phyloP scores from a whole-genome alignment of 2,797 vertebrate genomes.

The Hylomyscus alleni region DNA sequence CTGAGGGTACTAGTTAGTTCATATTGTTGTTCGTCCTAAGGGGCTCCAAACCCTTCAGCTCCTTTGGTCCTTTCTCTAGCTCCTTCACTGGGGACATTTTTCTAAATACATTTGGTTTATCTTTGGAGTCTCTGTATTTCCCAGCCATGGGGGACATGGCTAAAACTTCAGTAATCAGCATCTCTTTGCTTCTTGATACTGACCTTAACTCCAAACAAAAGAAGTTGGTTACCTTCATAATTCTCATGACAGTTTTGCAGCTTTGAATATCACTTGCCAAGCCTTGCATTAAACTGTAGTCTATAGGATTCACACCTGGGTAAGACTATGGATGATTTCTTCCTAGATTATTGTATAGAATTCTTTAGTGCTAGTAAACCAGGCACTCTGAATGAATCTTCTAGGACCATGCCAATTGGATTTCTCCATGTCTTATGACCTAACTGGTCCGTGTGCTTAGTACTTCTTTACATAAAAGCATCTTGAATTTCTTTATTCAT shows the following conservation, averaged over 20 bases:
- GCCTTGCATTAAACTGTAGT: not conserved
- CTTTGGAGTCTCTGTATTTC: not conserved
- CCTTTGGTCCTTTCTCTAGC: no score
- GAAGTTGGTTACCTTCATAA: not conserved
- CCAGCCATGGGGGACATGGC: not conserved
- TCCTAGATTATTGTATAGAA: not conserved
- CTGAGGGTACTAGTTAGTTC: no score
- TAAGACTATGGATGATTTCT: not conserved
- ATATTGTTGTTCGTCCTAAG: no score
- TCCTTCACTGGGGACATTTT: no score
- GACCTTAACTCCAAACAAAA: not conserved
- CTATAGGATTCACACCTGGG: not conserved
- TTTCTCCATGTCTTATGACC: not conserved
- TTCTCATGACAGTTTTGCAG: not conserved
- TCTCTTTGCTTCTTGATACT: not conserved
- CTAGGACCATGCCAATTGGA: not conserved
- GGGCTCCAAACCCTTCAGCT: no score
- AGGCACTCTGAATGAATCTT: not conserved
- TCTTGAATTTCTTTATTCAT: not conserved
- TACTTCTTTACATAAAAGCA: not conserved
- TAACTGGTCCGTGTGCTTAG: not conserved
- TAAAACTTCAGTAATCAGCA: not conserved
- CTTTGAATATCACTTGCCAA: not conserved
- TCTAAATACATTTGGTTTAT: not conserved
- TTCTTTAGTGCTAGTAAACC: not conserved